Evolutionary conservation across 1,140 invertebrate genomes (phyloP).

Genomic region (Bombus confusus): DNA sequence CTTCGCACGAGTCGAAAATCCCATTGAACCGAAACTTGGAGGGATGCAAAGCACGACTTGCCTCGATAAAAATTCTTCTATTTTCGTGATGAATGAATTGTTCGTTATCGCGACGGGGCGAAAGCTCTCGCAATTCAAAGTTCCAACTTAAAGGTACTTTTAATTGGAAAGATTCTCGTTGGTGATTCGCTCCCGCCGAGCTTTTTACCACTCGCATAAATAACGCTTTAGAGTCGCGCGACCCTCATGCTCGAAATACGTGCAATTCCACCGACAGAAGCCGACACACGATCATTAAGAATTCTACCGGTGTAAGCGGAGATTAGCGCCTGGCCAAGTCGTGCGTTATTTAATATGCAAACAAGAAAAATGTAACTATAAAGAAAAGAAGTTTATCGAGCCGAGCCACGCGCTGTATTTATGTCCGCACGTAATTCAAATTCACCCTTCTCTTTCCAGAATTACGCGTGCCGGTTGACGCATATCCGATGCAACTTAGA

Average conservation of each 20-base stretch:
- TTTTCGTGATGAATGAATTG: neutral
- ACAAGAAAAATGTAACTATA: conserved; percentile 23
- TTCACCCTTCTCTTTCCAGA: neutral
- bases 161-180: conserved; percentile 24
- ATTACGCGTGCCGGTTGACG: too few species aligned
- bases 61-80: neutral
- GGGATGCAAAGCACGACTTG: neutral
- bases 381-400: conserved; percentile 23
- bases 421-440: neutral
- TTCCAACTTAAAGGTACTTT: neutral
- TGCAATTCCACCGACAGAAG: neutral
- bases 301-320: conserved; percentile 31
- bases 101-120: neutral
- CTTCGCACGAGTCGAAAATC: neutral
- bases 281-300: conserved; percentile 27
- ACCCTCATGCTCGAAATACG: neutral
- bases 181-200: neutral
- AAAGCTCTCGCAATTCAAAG: neutral
- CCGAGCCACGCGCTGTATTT: neutral
- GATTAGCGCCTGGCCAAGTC: conserved; percentile 17
- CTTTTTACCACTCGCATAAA: conserved; percentile 2
- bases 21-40: neutral
- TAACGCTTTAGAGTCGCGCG: neutral
- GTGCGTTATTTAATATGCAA: conserved; percentile 35
- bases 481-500: too few species aligned